Evolutionary conservation across 2,113 vertebrate species (phyloP), one percentile per base, ranked within the genome.

Genomic region (Pelusios castaneus): DNA sequence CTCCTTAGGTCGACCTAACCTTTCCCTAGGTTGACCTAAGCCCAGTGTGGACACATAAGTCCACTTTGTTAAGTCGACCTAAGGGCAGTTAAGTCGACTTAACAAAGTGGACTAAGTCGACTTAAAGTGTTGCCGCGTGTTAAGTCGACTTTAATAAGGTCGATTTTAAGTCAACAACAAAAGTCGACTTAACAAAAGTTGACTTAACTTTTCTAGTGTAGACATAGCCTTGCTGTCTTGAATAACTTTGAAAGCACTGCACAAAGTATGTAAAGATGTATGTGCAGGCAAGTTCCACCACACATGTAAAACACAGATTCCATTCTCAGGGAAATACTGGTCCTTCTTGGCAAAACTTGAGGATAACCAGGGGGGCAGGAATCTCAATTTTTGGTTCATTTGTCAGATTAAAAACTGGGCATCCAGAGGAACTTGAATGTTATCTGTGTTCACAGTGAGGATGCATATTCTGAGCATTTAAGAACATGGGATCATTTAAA

Each of bases 201-300:
- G n/a, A n/a, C n/a, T n/a, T n/a, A n/a, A n/a, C n/a, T n/a, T n/a
- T n/a, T n/a, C n/a, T n/a, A n/a, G n/a, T n/a, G n/a, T n/a, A n/a
- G n/a, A n/a, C n/a, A n/a, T n/a, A n/a, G n/a, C n/a, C n/a, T 83
- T 75, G 47, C 85, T 14, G 31, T 82, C 95, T 86, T 92, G 85
- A 82, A 92, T 51, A 34, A 78, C 67, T 93, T 83, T 31, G 51
- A 94, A 88, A 93, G 27, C 58, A 77, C 19, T 25, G 25, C 8
- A 79, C 5, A 76, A 38, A 85, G 13, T 75, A 90, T 91, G 63
- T 4, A 82, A 85, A 94, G 76, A 51, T 77, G 10, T 63, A 55
- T 85, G 27, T 45, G 24, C 9, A 85, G 34, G 6, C 77, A 45
- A 82, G 63, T 81, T 24, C 87, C 81, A 27, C 16, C 22, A 11